Evolutionary conservation across 1,140 invertebrate species (phyloP), one percentile per base, ranked within the genome.

Genomic region (Pantala flavescens): DNA sequence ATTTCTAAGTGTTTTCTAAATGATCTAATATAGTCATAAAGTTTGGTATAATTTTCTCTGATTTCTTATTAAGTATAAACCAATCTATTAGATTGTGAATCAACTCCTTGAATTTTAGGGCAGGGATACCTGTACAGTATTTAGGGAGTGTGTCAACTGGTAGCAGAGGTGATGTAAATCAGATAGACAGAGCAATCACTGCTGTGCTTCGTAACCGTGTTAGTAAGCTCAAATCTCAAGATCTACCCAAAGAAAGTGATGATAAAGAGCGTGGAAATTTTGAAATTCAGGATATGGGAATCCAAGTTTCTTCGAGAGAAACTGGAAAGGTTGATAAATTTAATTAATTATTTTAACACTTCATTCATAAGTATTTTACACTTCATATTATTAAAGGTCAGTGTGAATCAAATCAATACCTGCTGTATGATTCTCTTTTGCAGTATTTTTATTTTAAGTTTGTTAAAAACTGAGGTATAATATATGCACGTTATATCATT

Each of bases 261-360:
- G 49, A 63, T 63, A 63, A 63, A 21, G 49, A 63, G n/a, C 5
- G 2, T 19, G 49, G 49, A 19, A 3, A 63, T 19, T 84, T 88
- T 72, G 85, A 87, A 78, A 84, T 85, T 73, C 80, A 84, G 36
- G 86, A 88, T 79, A 82, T 87, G 72, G 84, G 84, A 28, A 81
- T 88, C 36, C 83, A 82, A 80, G 80, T 86, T 28, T 78, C 82
- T 70, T 79, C 79, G 72, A 78, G 80, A 42, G 78, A 77, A 16
- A 82, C 82, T 43, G 78, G 80, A 36, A 77, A 79, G 76, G 83
- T 85, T 79, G 79, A 71, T 43, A n/a, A n/a, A n/a, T n/a, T n/a
- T n/a, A n/a, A n/a, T n/a, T 70, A 23, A 36, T 76, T 23, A 23
- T 55, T n/a, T 70, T 19, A 49, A 49, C 23, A 70, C n/a, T n/a